Evolutionary conservation across 2,113 vertebrate genomes (phyloP).

Genomic region (Bambusicola thoracicus): DNA sequence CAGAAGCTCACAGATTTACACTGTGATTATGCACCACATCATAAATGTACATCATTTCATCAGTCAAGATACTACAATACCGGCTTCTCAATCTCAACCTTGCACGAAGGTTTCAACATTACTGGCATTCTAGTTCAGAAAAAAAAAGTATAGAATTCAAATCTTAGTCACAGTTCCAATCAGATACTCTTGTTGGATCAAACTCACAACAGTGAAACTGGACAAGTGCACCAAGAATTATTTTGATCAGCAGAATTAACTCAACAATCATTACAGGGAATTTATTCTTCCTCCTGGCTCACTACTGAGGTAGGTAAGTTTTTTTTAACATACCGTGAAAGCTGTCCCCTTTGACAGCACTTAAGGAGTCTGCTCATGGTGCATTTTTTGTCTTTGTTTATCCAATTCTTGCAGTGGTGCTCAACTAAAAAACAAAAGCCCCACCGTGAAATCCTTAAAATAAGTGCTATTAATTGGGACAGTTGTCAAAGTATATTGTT

Average conservation of each 20-base stretch:
- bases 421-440: constrained; percentile 26
- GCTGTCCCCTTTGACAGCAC: neutral
- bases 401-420: constrained; percentile 1
- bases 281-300: neutral
- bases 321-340: neutral
- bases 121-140: neutral
- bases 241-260: neutral
- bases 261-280: neutral
- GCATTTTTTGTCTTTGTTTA: constrained; percentile 21
- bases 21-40: neutral
- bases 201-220: neutral
- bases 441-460: neutral
- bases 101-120: neutral
- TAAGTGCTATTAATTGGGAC: constrained; percentile 10
- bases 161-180: neutral
- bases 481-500: constrained; percentile 14
- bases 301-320: neutral
- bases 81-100: neutral
- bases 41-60: neutral
- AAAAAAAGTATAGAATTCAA: neutral
- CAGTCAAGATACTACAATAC: neutral
- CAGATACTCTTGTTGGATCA: neutral
- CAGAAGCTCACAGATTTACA: neutral
- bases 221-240: neutral
- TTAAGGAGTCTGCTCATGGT: constrained; percentile 1